Conservation (phyloP, 2,113 vertebrate genomes). For the Xyrauchen texanus region DNA sequence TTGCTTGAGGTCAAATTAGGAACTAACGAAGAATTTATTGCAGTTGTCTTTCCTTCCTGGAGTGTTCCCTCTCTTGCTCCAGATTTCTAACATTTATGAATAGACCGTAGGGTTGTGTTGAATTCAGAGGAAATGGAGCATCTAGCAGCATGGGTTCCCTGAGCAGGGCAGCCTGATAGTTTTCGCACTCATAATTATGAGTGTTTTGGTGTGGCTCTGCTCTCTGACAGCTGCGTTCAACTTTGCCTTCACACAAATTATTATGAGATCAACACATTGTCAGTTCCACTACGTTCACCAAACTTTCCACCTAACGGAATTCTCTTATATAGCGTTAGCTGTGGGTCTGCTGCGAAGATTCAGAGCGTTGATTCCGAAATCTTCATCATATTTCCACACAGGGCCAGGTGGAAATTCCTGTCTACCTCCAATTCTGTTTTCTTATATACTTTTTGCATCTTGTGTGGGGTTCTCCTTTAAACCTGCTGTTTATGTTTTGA, state of each 20-base stretch:
- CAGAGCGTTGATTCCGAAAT: background rate
- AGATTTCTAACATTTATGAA: conserved; percentile 26
- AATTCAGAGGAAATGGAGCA: conserved; percentile 17
- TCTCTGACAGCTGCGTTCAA: conserved; percentile 33
- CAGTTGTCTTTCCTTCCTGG: background rate
- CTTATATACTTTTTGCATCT: no score
- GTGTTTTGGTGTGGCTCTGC: conserved; percentile 51
- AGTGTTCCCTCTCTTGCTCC: background rate
- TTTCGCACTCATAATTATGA: conserved; percentile 54
- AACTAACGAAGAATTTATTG: background rate
- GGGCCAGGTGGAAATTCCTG: background rate
- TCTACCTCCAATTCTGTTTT: no score
- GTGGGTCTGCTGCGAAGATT: background rate
- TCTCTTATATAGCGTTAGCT: background rate
- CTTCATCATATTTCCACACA: conserved; percentile 8
- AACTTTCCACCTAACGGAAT: background rate
- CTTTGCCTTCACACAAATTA: conserved; percentile 42
- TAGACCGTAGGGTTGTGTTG: conserved; percentile 31
- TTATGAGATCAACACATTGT: conserved; percentile 39
- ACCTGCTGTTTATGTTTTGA: no score
- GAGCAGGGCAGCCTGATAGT: conserved; percentile 65
- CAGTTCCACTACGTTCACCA: conserved; percentile 4
- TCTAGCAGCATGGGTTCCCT: conserved; percentile 51
- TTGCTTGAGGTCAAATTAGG: conserved; percentile 29
- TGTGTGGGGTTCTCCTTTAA: no score